Evolutionary conservation across 2,888 invertebrate genomes (phyloP), one percentile per base, ranked within the genome.

Genomic region (Escarpia spicata): DNA sequence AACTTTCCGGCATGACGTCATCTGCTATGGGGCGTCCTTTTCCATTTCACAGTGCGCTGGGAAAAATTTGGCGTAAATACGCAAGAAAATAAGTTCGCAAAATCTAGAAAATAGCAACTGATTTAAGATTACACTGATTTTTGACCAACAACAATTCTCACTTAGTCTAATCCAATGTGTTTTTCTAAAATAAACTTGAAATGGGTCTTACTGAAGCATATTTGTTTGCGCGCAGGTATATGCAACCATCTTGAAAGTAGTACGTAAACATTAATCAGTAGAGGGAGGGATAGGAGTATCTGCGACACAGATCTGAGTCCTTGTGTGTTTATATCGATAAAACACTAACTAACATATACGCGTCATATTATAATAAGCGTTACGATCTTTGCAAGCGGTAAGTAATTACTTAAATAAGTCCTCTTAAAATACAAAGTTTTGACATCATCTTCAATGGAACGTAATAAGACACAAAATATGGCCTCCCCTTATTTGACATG

Each of bases 1-100:
- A 75, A 75, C 75, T 75, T 75, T 75, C 75, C 75, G 6, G 19
- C 75, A 75, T 75, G 75, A 75, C 75, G 75, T 75, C 75, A 75
- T 75, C 75, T 75, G 75, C 75, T 75, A 75, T 75, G 75, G 75
- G 75, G 75, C 75, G 75, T 75, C 75, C 75, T 75, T 75, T 75
- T 75, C 75, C 75, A 75, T 75, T 75, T 75, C 75, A 75, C 75
- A 75, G 75, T 75, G 75, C 75, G 75, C 75, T 75, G n/a, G 75
- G 75, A 75, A 75, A 75, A 75, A 75, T 75, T 75, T 26, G 75
- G 75, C 75, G 75, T 75, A 75, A 75, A 75, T 75, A 75, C 75
- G 75, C 75, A 26, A 75, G 19, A 75, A 75, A 75, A 75, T 75
- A 75, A 75, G 75, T 75, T 75, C 75, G 19, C 26, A 26, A 75